Conservation (phyloP, 2,113 vertebrate species). For the Entomyzon cyanotis region DNA sequence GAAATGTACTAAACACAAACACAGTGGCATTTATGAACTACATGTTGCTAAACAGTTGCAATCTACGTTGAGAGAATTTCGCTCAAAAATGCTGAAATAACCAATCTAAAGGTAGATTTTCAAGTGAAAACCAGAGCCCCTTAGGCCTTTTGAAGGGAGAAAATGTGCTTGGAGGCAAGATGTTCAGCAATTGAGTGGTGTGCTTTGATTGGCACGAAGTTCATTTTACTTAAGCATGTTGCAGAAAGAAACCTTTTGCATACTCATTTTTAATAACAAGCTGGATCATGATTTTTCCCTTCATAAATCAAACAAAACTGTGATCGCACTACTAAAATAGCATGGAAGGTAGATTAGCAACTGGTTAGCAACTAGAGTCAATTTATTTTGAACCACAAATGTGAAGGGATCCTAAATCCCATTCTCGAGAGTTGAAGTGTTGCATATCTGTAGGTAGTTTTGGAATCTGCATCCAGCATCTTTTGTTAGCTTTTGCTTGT, state of each 20-base stretch:
- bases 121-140: background rate
- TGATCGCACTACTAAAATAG: background rate
- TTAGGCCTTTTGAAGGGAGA: background rate
- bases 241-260: background rate
- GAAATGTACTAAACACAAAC: background rate
- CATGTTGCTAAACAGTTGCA: background rate
- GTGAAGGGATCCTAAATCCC: background rate
- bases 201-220: background rate
- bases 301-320: background rate
- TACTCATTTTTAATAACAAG: background rate
- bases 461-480: background rate
- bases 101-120: background rate
- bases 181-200: background rate
- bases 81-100: background rate
- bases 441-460: accelerated
- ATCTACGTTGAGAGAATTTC: background rate
- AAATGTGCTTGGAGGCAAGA: background rate
- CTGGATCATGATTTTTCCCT: background rate
- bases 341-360: background rate
- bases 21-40: background rate
- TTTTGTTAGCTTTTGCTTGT: background rate
- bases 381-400: background rate
- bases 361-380: background rate
- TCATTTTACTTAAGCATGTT: background rate
- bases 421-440: background rate